Percentiles rank a stretch among this genome's conserved stretches.
These are phyloP conservation scores for Hemibagrus wyckioides DNA, from an alignment of 2,113 vertebrate genomes.

Conservation along the genomic window DNA sequence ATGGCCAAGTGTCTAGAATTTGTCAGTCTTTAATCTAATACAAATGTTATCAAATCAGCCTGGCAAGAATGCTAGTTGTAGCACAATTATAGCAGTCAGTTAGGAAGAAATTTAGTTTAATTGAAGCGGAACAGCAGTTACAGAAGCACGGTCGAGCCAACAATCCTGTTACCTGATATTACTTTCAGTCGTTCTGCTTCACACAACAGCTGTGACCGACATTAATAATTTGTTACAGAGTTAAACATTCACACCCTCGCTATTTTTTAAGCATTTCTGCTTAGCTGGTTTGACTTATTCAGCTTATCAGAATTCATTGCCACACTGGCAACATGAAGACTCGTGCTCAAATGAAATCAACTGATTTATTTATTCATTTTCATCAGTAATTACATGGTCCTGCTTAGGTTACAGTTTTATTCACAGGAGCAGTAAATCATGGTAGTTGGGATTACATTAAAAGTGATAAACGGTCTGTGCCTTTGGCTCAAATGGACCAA, in stretches of 20 bases:
- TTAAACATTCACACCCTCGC: background rate
- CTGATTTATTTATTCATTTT: too few species aligned
- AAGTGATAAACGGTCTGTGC: background rate
- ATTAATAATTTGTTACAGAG: slow-evolving; percentile 3
- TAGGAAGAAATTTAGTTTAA: background rate
- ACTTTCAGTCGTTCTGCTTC: background rate
- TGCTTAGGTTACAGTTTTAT: too few species aligned
- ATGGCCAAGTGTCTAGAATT: background rate
- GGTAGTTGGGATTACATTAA: background rate
- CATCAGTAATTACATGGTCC: background rate
- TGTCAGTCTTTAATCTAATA: background rate
- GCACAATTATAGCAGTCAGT: background rate
- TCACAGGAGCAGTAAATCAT: background rate
- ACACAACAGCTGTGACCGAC: background rate
- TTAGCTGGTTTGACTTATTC: background rate
- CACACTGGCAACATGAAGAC: background rate
- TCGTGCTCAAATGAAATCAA: background rate
- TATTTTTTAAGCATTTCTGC: background rate
- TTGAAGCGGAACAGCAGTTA: background rate
- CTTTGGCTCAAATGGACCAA: background rate
- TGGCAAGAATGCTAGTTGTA: background rate
- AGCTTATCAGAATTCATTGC: background rate
- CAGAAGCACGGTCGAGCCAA: background rate
- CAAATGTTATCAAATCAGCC: background rate
- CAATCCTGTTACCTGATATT: slow-evolving; percentile 2